Conservation (phyloP, 1,140 invertebrate species). For the Agraylea sexmaculata region DNA sequence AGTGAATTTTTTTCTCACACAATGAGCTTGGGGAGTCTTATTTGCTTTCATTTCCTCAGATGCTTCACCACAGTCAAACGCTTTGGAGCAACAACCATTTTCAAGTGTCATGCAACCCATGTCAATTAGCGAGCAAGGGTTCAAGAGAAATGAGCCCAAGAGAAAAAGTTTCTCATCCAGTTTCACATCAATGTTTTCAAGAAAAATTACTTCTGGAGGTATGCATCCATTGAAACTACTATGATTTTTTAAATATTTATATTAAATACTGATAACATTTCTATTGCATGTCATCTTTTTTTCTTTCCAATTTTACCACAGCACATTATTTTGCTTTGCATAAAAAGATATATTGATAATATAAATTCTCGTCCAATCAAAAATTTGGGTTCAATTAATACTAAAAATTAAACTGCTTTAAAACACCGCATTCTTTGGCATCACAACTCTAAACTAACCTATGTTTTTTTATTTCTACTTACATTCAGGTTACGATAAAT, state of each 20-base stretch:
- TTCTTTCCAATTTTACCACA: too few species aligned
- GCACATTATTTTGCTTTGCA: too few species aligned
- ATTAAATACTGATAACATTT: not conserved
- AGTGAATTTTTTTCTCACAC: not conserved
- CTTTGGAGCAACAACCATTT: slow-evolving; percentile 17
- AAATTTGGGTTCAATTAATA: too few species aligned
- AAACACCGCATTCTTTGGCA: too few species aligned
- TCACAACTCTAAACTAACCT: too few species aligned
- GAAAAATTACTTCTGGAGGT: slow-evolving; percentile 36
- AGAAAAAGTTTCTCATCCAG: slow-evolving; percentile 58
- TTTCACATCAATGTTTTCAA: slow-evolving; percentile 58
- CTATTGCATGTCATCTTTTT: not conserved
- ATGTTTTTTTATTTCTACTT: too few species aligned
- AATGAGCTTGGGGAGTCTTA: not conserved
- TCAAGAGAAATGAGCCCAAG: slow-evolving; percentile 50
- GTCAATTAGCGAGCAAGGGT: slow-evolving; percentile 33
- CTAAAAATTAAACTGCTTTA: too few species aligned
- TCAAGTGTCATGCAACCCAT: slow-evolving; percentile 20
- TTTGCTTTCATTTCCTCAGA: slow-evolving; percentile 9
- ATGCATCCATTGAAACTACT: slow-evolving; percentile 19
- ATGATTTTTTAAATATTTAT: not conserved
- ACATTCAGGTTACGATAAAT: too few species aligned
- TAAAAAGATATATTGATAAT: too few species aligned
- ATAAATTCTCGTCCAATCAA: too few species aligned
- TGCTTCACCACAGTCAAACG: slow-evolving; percentile 15